Base-by-base conservation (phyloP, 2,797 vertebrate species). In the Austrolebias charrua region DNA sequence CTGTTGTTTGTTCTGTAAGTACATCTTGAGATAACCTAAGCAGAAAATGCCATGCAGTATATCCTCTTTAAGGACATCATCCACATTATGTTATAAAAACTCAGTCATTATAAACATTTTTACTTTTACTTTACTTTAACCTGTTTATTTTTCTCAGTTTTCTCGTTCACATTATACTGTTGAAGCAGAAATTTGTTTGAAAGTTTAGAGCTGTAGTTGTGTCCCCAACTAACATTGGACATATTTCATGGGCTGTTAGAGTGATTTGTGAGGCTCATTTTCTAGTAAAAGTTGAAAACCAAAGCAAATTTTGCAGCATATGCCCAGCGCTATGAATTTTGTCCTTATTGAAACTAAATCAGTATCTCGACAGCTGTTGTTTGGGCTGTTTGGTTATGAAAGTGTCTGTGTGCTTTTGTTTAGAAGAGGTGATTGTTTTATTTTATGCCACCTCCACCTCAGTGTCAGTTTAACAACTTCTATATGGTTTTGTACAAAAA, bases 311-410 rank as follows among this genome's bases (percentile, higher is more conserved):
- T 75, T 67, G 66, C 71, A 76, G 73, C 79, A 83, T 80, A 85
- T 83, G 82, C 79, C 72, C 62, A 61, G 68, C 65, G 80, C 78
- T 73, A 69, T 75, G 73, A 82, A 75, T 58, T 72, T 78, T 73
- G 62, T 56, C 65, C 69, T 78, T 70, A 65, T 65, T 73, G 61
- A 78, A 63, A 71, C 83, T 68, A 80, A 83, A 89, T 89, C 85
- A 83, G 73, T 62, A 67, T 69, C 66, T 81, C 54, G 75, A 63
- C 88, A 87, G 80, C 76, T 89, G 83, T 69, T 82, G 83, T 78
- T 74, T 57, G 66, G 60, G 63, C 65, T 59, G 76, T 78, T 80
- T 82, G 75, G 80, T 87, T 76, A 72, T 67, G 67, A 68, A 49
- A 35, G 31, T 61, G 56, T 58, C 20, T 62, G 35, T 66, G 57